Percentiles rank a stretch among this genome's conserved stretches.
These are phyloP conservation scores for Drosophila aff. DNA, from an alignment of 1,140 invertebrate genomes.

Conservation along the genomic window DNA sequence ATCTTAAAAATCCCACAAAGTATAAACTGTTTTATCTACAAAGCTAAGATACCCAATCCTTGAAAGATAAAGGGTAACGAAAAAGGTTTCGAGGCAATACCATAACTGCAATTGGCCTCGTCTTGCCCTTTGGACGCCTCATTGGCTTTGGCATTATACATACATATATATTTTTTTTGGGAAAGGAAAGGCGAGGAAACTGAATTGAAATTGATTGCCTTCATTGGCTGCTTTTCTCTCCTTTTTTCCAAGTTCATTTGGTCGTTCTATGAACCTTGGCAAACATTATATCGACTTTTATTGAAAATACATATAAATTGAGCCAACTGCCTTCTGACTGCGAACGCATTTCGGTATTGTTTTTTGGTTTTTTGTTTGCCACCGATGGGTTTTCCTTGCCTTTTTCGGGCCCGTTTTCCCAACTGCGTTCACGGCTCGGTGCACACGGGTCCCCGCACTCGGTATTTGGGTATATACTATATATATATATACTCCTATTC, in stretches of 20 bases:
- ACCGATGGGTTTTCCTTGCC: slow-evolving; percentile 43
- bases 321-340: slow-evolving; percentile 60
- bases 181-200: slow-evolving; percentile 68
- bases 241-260: slow-evolving; percentile 74
- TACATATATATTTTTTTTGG: slow-evolving; percentile 16
- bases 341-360: slow-evolving; percentile 50
- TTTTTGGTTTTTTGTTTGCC: slow-evolving; percentile 42
- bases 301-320: slow-evolving; percentile 80
- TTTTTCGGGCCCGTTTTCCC: slow-evolving; percentile 52
- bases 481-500: slow-evolving; percentile 14
- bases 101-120: slow-evolving; percentile 71
- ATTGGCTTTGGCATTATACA: slow-evolving; percentile 57
- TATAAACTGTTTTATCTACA: background rate
- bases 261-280: slow-evolving; percentile 78
- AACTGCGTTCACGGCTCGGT: slow-evolving; percentile 64
- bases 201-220: slow-evolving; percentile 83
- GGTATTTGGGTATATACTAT: slow-evolving; percentile 12
- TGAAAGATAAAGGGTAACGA: slow-evolving; percentile 12
- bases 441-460: slow-evolving; percentile 56
- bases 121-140: slow-evolving; percentile 78
- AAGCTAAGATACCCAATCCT: slow-evolving; percentile 11
- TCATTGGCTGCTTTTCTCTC: slow-evolving; percentile 63
- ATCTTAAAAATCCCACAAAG: background rate
- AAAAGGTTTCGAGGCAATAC: slow-evolving; percentile 60
- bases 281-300: slow-evolving; percentile 79